These are phyloP conservation scores for Heliocidaris tuberculata DNA, from an alignment of 35 echinoderm and acorn worm genomes.

Conservation along the genomic window DNA sequence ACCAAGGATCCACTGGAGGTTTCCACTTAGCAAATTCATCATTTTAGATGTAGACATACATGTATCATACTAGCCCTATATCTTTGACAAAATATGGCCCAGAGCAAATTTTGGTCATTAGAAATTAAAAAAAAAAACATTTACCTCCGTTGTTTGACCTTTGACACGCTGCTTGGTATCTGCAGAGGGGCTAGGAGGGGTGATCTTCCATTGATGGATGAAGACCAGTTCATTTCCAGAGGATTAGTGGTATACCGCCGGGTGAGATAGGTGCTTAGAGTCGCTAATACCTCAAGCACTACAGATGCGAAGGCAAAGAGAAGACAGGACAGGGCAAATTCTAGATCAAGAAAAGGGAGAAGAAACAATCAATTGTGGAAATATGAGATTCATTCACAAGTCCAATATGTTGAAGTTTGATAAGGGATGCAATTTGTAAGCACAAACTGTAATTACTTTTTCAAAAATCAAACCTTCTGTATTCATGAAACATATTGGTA, in stretches of 20 bases:
- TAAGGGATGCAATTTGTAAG: not conserved
- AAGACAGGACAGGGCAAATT: conserved; percentile 18
- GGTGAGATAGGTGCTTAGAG: conserved; percentile 6
- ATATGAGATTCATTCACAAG: not conserved
- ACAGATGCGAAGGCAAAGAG: not conserved
- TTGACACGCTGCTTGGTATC: conserved; percentile 39
- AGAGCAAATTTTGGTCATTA: too few relatives aligned
- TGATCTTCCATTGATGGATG: not conserved
- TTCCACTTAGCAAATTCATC: too few relatives aligned
- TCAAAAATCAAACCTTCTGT: not conserved
- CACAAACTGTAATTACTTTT: not conserved
- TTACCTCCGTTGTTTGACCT: conserved; percentile 33
- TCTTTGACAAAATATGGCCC: too few relatives aligned
- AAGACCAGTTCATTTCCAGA: conserved; percentile 33
- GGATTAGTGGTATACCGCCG: conserved; percentile 26
- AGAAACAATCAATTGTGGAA: not conserved
- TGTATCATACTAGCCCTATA: too few relatives aligned
- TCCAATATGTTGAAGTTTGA: not conserved
- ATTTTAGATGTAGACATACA: too few relatives aligned
- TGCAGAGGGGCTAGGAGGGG: conserved; percentile 29
- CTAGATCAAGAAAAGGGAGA: not conserved
- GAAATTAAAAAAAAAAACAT: too few relatives aligned
- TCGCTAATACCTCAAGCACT: conserved; percentile 14
- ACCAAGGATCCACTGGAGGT: too few relatives aligned
- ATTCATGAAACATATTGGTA: too few relatives aligned